phyloP scores from a whole-genome alignment of 2,888 invertebrate species.

The Keiferia lycopersicella region DNA sequence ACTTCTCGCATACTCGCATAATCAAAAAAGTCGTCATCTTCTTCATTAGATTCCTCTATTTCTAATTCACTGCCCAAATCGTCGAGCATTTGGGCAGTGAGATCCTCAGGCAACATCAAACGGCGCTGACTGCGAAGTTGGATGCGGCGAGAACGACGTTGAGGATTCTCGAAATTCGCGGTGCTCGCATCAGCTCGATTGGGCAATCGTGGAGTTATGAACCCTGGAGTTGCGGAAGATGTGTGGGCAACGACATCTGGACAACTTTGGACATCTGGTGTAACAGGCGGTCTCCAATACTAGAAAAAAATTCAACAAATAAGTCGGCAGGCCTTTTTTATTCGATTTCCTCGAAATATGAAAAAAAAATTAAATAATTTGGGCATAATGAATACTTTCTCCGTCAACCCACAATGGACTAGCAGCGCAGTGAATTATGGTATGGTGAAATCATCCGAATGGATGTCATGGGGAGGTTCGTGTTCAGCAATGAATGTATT shows the following conservation, averaged over 20 bases:
- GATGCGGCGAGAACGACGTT: not conserved
- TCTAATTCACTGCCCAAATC: not conserved
- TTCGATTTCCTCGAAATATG: not conserved
- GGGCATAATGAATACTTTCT: no score
- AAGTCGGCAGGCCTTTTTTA: not conserved
- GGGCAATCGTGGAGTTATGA: not conserved
- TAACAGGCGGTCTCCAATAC: not conserved
- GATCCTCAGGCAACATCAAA: not conserved
- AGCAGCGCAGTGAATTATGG: no score
- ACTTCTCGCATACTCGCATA: conserved; percentile 4
- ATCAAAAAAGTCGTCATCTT: not conserved
- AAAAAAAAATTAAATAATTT: no score
- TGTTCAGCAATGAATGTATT: no score
- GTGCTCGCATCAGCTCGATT: not conserved
- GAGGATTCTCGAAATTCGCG: not conserved
- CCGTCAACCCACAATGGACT: no score
- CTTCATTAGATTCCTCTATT: not conserved
- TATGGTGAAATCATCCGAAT: no score
- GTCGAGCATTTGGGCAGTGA: not conserved
- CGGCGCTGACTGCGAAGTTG: not conserved
- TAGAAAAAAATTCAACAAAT: not conserved
- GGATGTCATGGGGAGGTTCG: no score
- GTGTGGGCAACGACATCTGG: not conserved
- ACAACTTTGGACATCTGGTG: not conserved
- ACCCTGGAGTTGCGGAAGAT: not conserved